phyloP scores from a whole-genome alignment of 2,888 invertebrate species.

The Papilio gigon region DNA sequence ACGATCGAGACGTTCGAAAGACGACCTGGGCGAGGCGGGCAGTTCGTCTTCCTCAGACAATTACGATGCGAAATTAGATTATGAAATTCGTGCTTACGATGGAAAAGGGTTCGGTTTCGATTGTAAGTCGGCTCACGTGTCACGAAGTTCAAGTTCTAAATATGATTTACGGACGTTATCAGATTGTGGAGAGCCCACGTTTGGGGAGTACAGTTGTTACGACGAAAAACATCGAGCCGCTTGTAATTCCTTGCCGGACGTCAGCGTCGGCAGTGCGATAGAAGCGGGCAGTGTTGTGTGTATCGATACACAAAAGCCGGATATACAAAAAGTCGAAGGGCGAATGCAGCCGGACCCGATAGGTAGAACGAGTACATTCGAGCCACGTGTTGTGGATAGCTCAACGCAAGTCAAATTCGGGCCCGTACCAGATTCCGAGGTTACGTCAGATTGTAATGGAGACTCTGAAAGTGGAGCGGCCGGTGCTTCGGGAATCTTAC shows the following conservation, averaged over 20 bases:
- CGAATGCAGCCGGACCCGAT: slow-evolving; percentile 60
- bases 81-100: slow-evolving; percentile 79
- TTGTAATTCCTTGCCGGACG: slow-evolving; percentile 83
- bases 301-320: slow-evolving; percentile 79
- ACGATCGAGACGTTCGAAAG: slow-evolving; percentile 87
- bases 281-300: slow-evolving; percentile 81
- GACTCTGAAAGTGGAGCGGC: slow-evolving; percentile 73
- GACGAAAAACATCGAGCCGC: slow-evolving; percentile 83
- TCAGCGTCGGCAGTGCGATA: slow-evolving; percentile 84
- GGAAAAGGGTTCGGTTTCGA: slow-evolving; percentile 82
- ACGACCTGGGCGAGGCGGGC: slow-evolving; percentile 88
- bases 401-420: slow-evolving; percentile 80
- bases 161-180: slow-evolving; percentile 79
- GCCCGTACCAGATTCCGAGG: slow-evolving; percentile 67
- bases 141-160: slow-evolving; percentile 72
- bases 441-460: slow-evolving; percentile 70
- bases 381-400: slow-evolving; percentile 78
- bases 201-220: slow-evolving; percentile 86
- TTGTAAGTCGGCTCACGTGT: slow-evolving; percentile 81
- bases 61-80: slow-evolving; percentile 83
- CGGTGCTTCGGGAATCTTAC: slow-evolving; percentile 75
- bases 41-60: slow-evolving; percentile 86
- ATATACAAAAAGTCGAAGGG: slow-evolving; percentile 77
- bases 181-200: slow-evolving; percentile 79
- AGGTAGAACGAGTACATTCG: slow-evolving; percentile 77